These are phyloP conservation scores for Jaculus jaculus DNA, from an alignment of 2,113 vertebrate genomes.

Conservation along the genomic window DNA sequence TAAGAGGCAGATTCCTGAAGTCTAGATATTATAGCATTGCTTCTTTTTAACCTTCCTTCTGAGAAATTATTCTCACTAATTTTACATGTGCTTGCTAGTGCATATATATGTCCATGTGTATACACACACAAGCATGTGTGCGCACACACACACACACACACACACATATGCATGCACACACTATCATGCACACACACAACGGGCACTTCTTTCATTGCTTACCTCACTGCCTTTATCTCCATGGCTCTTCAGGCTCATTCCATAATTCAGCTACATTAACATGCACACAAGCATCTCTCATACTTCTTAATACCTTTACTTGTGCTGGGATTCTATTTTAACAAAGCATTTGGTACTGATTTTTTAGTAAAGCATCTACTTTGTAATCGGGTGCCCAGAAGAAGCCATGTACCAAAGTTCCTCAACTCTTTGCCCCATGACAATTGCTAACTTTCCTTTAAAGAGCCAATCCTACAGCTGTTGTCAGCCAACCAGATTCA, in stretches of 20 bases:
- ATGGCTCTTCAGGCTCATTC: neutral
- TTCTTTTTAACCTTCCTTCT: conserved; percentile 56
- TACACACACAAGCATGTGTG: neutral
- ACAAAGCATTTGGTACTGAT: neutral
- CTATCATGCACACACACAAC: neutral
- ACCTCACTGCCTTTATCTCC: neutral
- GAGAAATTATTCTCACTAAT: conserved; percentile 20
- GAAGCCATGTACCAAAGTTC: neutral
- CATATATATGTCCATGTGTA: too few species aligned
- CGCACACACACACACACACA: neutral
- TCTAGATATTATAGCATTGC: conserved; percentile 37
- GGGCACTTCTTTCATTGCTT: neutral
- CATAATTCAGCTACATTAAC: neutral
- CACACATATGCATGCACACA: too few species aligned
- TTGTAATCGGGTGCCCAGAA: neutral
- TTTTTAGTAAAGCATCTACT: neutral
- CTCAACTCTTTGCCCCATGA: too few species aligned
- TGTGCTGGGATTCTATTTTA: neutral
- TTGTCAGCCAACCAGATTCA: neutral
- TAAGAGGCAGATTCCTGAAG: conserved; percentile 54
- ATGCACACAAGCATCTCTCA: neutral
- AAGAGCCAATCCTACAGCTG: neutral
- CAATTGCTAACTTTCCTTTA: neutral
- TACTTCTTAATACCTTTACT: too few species aligned
- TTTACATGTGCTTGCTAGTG: neutral